Evolutionary conservation across 2,797 vertebrate genomes (phyloP).

Genomic region (Parauchenoglanis ngamensis): DNA sequence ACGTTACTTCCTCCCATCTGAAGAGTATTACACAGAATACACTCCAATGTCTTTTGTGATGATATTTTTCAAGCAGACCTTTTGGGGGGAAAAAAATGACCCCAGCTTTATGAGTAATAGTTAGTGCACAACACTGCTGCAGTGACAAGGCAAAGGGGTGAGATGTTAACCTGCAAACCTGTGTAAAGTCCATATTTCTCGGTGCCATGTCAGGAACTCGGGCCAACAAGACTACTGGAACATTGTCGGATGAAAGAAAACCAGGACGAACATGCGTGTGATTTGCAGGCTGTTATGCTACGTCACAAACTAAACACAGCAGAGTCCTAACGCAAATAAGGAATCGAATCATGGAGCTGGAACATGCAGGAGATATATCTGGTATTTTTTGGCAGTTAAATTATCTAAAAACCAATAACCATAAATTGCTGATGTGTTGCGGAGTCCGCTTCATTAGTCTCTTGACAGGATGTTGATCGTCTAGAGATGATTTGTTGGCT

Average conservation of each 20-base stretch:
- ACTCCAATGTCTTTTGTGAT: conserved; percentile 5
- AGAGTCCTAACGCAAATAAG: neutral
- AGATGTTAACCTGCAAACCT: neutral
- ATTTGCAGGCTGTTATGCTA: no score
- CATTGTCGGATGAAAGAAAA: conserved; percentile 10
- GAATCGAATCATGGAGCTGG: neutral
- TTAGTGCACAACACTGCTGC: neutral
- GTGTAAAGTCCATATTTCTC: neutral
- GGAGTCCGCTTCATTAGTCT: neutral
- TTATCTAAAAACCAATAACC: neutral
- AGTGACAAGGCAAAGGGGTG: neutral
- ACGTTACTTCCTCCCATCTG: neutral
- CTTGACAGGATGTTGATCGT: neutral
- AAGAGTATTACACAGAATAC: conserved; percentile 21
- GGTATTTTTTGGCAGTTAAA: neutral
- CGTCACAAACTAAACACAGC: neutral
- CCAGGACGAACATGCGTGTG: neutral
- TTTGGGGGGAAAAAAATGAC: neutral
- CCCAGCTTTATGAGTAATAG: neutral
- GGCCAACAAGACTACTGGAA: neutral
- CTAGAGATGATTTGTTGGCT: neutral
- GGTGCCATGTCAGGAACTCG: neutral
- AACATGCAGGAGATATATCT: neutral
- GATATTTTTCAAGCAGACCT: conserved; percentile 10
- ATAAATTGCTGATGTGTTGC: neutral